A percentile compares a stretch with the other conserved stretches of the same genome.
Conservation (phyloP, 2,888 invertebrate species). For the Cheilosia grossa region DNA sequence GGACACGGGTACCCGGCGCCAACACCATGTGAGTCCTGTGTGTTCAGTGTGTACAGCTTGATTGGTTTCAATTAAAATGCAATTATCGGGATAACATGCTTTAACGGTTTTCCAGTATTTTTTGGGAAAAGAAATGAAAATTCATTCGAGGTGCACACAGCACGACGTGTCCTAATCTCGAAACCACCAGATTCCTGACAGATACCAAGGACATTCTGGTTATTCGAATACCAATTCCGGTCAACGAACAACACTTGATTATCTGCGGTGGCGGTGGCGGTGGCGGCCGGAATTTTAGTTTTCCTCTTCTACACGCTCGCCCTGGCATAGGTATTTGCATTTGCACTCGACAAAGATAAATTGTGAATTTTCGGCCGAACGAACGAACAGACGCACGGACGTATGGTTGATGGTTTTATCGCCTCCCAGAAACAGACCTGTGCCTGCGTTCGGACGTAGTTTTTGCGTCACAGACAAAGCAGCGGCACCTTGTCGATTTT, state of each 20-base stretch:
- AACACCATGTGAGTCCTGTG: neutral
- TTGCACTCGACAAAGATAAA: slow-evolving; percentile 20
- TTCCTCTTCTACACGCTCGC: neutral
- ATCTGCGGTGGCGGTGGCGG: slow-evolving; percentile 21
- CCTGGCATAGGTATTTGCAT: neutral
- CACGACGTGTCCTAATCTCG: slow-evolving; percentile 42
- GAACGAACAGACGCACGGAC: neutral
- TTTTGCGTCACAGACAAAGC: slow-evolving; percentile 19
- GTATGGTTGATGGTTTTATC: slow-evolving; percentile 53
- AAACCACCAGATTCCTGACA: slow-evolving; percentile 52
- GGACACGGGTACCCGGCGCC: neutral
- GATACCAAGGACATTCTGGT: slow-evolving; percentile 59
- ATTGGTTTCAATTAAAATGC: slow-evolving; percentile 62
- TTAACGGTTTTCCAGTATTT: slow-evolving; percentile 40
- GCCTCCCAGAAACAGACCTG: slow-evolving; percentile 3
- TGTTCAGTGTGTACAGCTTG: neutral
- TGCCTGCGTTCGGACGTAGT: slow-evolving; percentile 1
- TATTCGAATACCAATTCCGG: slow-evolving; percentile 61
- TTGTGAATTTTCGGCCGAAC: slow-evolving; percentile 13
- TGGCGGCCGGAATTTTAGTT: slow-evolving; percentile 30
- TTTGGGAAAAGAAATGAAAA: slow-evolving; percentile 9
- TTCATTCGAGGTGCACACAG: neutral
- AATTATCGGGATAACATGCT: slow-evolving; percentile 39
- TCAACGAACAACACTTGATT: slow-evolving; percentile 62
- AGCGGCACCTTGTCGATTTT: slow-evolving; percentile 42